phyloP scores from a whole-genome alignment of 1,140 invertebrate species.

The Tachypleus tridentatus region DNA sequence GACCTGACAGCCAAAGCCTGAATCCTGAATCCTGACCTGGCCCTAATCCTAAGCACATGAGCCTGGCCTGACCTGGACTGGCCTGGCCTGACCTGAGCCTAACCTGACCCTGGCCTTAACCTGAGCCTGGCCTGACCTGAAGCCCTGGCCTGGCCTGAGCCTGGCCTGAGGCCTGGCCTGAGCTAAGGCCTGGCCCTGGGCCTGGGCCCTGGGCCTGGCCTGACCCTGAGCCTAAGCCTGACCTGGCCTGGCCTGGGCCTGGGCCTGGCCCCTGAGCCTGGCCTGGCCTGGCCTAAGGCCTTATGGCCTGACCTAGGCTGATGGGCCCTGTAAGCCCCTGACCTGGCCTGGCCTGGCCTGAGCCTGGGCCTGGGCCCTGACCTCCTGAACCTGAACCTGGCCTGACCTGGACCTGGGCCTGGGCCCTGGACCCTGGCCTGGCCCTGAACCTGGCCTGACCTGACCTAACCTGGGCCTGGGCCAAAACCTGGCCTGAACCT shows the following conservation, averaged over 20 bases:
- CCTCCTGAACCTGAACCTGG: constrained; percentile 16
- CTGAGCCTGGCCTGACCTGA: constrained; percentile 21
- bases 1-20: constrained; percentile 26
- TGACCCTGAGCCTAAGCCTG: constrained; percentile 20
- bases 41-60: constrained; percentile 24
- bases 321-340: constrained; percentile 19
- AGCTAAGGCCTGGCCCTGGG: constrained; percentile 21
- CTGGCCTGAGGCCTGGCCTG: constrained; percentile 25
- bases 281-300: constrained; percentile 26
- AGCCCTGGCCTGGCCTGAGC: no score
- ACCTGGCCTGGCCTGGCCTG: constrained; percentile 23
- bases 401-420: constrained; percentile 16
- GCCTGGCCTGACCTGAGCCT: constrained; percentile 22
- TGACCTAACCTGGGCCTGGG: constrained; percentile 20
- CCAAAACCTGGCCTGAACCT: constrained; percentile 20
- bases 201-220: no score
- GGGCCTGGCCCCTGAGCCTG: no score
- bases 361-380: constrained; percentile 20
- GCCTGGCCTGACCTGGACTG: constrained; percentile 21
- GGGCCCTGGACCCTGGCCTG: no score
- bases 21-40: constrained; percentile 24
- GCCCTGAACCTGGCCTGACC: constrained; percentile 24
- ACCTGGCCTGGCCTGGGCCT: constrained; percentile 21
- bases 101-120: no score
- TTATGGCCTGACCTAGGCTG: constrained; percentile 25